Evolutionary conservation across 2,888 invertebrate genomes (phyloP).

Genomic region (Epinotia nisella): DNA sequence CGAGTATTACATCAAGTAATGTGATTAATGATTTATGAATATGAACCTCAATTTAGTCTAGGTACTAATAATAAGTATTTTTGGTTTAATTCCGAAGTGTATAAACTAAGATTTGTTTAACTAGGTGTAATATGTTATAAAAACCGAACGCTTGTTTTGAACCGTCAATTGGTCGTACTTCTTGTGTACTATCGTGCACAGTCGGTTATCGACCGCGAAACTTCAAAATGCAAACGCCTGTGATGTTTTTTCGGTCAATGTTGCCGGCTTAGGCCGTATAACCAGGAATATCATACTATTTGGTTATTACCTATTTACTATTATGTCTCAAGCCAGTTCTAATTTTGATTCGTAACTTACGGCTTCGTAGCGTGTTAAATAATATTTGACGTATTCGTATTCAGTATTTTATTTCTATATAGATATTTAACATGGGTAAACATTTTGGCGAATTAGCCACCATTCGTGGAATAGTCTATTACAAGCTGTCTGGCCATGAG

Average conservation of each 20-base stretch:
- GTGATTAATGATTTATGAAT: neutral
- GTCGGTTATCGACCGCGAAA: too few species aligned
- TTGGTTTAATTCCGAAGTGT: too few species aligned
- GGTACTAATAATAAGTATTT: too few species aligned
- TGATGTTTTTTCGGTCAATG: too few species aligned
- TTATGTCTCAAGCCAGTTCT: neutral
- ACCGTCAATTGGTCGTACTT: too few species aligned
- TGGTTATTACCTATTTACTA: neutral
- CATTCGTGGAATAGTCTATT: constrained; percentile 92
- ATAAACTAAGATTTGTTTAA: too few species aligned
- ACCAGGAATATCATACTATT: too few species aligned
- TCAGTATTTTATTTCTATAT: neutral
- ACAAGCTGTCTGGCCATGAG: constrained; percentile 93
- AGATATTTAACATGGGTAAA: constrained; percentile 71
- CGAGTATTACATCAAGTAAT: neutral
- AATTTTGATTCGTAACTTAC: neutral
- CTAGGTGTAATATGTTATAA: too few species aligned
- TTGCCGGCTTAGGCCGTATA: too few species aligned
- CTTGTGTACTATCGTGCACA: too few species aligned
- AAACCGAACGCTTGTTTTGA: too few species aligned
- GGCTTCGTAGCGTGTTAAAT: neutral
- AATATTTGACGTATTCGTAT: neutral
- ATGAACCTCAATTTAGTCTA: neutral
- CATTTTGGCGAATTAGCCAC: constrained; percentile 91
- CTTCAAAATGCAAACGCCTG: too few species aligned